phyloP scores from a whole-genome alignment of 2,797 vertebrate species.

The Lepus oiostolus region DNA sequence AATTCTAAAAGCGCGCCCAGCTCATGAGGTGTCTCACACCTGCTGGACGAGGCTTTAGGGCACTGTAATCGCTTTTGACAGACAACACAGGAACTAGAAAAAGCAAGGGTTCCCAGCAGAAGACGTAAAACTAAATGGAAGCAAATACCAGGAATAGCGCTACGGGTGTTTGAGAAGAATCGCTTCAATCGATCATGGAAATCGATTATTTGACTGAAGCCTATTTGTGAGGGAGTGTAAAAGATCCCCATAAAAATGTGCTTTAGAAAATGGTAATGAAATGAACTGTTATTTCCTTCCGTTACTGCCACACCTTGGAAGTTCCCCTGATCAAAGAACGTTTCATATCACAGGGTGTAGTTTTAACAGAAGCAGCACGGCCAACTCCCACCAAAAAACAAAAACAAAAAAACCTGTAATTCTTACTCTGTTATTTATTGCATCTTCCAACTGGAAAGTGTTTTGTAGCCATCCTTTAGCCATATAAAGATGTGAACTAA shows the following conservation, averaged over 20 bases:
- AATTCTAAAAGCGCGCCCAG: neutral
- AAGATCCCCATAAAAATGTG: slow-evolving; percentile 15
- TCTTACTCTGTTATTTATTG: slow-evolving; percentile 4
- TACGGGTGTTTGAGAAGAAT: slow-evolving; percentile 4
- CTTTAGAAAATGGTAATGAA: slow-evolving; percentile 54
- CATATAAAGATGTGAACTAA: slow-evolving; percentile 20
- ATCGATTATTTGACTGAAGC: neutral
- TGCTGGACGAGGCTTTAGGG: neutral
- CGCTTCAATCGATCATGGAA: slow-evolving; percentile 30
- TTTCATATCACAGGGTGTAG: neutral
- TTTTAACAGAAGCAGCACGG: slow-evolving; percentile 48
- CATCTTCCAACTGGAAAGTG: slow-evolving; percentile 42
- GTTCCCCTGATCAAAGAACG: neutral
- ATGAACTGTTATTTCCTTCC: slow-evolving; percentile 58
- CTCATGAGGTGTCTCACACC: neutral
- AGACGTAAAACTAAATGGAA: slow-evolving; percentile 50
- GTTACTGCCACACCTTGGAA: neutral
- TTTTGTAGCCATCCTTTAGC: slow-evolving; percentile 9
- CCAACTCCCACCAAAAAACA: neutral
- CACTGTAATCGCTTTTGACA: neutral
- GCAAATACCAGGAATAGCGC: neutral
- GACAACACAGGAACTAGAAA: slow-evolving; percentile 8
- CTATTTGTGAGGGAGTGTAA: neutral
- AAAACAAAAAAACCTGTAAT: neutral
- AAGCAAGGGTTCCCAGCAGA: neutral